phyloP scores from a whole-genome alignment of 1,140 invertebrate species.

The Drosophila azteca region DNA sequence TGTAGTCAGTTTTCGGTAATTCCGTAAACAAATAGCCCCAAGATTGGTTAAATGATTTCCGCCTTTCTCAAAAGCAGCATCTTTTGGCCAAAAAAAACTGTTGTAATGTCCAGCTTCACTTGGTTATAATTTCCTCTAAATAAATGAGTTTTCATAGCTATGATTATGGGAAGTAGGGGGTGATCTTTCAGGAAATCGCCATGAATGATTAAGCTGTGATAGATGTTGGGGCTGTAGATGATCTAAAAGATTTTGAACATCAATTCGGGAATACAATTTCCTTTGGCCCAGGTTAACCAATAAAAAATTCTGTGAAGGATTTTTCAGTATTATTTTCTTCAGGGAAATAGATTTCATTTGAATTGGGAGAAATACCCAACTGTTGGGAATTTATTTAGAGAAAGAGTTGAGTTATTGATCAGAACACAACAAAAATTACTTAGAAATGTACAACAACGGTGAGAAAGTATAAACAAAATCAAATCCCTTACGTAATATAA shows the following conservation, averaged over 20 bases:
- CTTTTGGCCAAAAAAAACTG: neutral
- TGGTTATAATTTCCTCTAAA: neutral
- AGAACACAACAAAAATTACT: too few species aligned
- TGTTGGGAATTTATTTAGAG: too few species aligned
- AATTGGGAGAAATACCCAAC: too few species aligned
- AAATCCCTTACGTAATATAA: too few species aligned
- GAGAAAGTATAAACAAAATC: neutral
- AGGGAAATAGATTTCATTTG: too few species aligned
- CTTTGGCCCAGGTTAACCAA: too few species aligned
- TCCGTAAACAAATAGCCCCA: slow-evolving; percentile 10
- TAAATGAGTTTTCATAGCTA: neutral
- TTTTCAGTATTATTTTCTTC: too few species aligned
- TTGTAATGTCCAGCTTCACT: neutral
- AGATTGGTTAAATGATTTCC: slow-evolving; percentile 16
- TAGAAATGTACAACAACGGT: slow-evolving; percentile 41
- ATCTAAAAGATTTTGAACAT: neutral
- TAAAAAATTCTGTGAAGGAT: too few species aligned
- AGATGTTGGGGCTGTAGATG: too few species aligned
- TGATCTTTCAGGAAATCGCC: too few species aligned
- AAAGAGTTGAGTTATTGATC: too few species aligned
- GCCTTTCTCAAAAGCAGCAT: neutral
- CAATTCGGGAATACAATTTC: neutral
- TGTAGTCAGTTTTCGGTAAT: slow-evolving; percentile 17
- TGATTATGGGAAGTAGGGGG: neutral
- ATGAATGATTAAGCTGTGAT: neutral